Evolutionary conservation across 2,888 invertebrate species (phyloP).

Genomic region (Epinotia bilunana): DNA sequence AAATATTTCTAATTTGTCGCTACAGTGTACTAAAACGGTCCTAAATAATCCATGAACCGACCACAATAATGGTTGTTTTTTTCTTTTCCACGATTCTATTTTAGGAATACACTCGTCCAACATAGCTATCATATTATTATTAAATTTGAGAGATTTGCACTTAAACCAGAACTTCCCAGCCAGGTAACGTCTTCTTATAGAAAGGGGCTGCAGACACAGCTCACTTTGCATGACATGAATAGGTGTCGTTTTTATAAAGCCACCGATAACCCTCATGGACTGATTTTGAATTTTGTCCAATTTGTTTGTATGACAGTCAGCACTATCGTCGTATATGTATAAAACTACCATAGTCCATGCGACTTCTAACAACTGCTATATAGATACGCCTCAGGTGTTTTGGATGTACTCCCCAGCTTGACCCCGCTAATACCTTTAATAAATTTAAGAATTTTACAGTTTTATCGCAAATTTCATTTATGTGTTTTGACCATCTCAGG

Average conservation of each 20-base stretch:
- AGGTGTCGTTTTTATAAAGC: slow-evolving; percentile 6
- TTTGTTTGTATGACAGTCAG: slow-evolving; percentile 6
- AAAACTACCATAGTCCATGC: neutral
- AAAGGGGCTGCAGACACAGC: slow-evolving; percentile 4
- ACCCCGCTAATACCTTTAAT: neutral
- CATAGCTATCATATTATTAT: no score
- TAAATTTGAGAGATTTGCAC: no score
- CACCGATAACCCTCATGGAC: slow-evolving; percentile 2
- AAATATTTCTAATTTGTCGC: no score
- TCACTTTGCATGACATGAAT: slow-evolving; percentile 13
- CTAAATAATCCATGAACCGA: no score
- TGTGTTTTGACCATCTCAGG: no score
- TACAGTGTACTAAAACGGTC: no score
- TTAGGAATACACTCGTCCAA: no score
- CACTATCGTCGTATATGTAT: slow-evolving; percentile 10
- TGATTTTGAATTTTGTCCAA: slow-evolving; percentile 18
- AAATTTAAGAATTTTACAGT: neutral
- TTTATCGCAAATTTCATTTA: slow-evolving; percentile 7
- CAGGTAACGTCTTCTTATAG: slow-evolving; percentile 5
- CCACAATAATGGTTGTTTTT: no score
- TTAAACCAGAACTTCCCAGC: neutral
- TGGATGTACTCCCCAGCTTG: slow-evolving; percentile 9
- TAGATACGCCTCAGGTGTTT: slow-evolving; percentile 8
- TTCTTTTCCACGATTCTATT: no score
- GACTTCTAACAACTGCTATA: slow-evolving; percentile 7